Evolutionary conservation across 2,888 invertebrate genomes (phyloP), one percentile per base, ranked within the genome.

Genomic region (Dryococelus australis): DNA sequence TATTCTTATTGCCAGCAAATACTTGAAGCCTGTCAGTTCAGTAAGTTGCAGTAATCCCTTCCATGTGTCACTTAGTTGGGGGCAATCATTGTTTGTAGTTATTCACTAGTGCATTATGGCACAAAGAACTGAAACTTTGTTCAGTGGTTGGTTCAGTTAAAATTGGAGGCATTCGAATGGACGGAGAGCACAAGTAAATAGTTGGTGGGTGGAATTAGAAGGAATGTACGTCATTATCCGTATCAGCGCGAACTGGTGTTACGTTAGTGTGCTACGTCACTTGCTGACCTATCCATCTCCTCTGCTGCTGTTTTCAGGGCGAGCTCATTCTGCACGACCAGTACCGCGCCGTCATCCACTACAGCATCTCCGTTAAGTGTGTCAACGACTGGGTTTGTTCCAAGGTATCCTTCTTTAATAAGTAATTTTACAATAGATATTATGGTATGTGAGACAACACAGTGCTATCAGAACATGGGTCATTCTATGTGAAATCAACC

Each of bases 301-400:
- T 86, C 88, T 88, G 89, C 89, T 92, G 93, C 92, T 93, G 92
- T 83, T 94, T 94, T 91, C 94, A 96, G 95, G 96, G 96, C 88
- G 94, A 95, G 87, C 93, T 96, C 90, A 94, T 95, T 93, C 93
- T 96, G 88, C 95, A 95, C 92, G 96, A 96, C 91, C 95, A 96
- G 90, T 95, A 95, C 91, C 94, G 96, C 88, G 96, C 96, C 88
- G 94, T 95, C 51, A 94, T 97, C 94, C 96, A 96, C 92, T 97
- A 96, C 93, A 96, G 96, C 91, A 95, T 96, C 91, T 90, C 79
- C 27, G 86, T 87, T 79, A 88, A 89, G 83, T 88, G 89, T 35
- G 88, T 90, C 28, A 90, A 90, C 78, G 92, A 93, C 89, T 93
- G 93, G 93, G 91, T 91, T 89, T 93, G 91, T 90, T 88, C 90